Conservation (phyloP, 2,888 invertebrate genomes). For the Xylophagus ater region DNA sequence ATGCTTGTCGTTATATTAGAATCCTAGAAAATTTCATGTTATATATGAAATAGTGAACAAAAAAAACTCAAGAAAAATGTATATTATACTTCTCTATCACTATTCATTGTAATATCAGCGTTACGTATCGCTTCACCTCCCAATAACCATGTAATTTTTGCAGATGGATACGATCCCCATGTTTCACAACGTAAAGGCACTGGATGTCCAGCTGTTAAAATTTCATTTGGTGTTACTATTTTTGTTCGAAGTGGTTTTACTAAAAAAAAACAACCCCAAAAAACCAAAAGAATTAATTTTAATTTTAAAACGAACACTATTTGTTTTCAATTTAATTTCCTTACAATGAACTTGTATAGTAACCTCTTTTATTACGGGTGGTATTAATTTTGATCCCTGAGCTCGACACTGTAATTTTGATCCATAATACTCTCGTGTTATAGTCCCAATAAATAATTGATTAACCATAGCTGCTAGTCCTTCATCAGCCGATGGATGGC, state of each 20-base stretch:
- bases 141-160: conserved; percentile 70
- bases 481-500: conserved; percentile 52
- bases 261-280: conserved; percentile 33
- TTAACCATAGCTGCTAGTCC: conserved; percentile 53
- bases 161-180: conserved; percentile 71
- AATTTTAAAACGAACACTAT: conserved; percentile 4
- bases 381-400: conserved; percentile 58
- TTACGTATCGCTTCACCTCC: conserved; percentile 56
- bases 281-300: conserved; percentile 11
- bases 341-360: conserved; percentile 61
- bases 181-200: conserved; percentile 67
- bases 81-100: conserved; percentile 34
- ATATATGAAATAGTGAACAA: neutral
- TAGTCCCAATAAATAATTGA: conserved; percentile 60
- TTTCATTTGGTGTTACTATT: conserved; percentile 57
- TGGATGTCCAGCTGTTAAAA: conserved; percentile 61
- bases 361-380: conserved; percentile 58
- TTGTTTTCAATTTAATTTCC: conserved; percentile 21
- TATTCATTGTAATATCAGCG: conserved; percentile 49
- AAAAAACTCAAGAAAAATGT: too few relatives aligned
- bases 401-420: conserved; percentile 67
- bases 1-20: conserved; percentile 59
- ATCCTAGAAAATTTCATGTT: conserved; percentile 25
- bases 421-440: conserved; percentile 62
- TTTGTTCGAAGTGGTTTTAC: conserved; percentile 71